A percentile compares a stretch with the other conserved stretches of the same genome.
Conservation (phyloP, 1,140 invertebrate genomes). For the Achroia grisella region DNA sequence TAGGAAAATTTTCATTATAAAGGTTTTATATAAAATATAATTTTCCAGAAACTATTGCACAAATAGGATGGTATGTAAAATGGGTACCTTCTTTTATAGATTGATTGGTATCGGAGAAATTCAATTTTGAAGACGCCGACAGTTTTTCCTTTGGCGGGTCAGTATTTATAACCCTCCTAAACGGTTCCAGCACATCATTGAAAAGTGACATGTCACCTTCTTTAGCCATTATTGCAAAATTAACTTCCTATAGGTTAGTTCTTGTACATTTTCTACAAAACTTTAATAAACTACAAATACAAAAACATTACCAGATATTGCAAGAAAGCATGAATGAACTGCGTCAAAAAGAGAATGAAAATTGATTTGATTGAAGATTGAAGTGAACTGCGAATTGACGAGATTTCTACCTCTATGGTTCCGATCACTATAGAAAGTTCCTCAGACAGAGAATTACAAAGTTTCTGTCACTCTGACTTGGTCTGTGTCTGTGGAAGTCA, state of each 20-base stretch:
- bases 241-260: not conserved
- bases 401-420: too few relatives aligned
- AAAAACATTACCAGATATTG: too few relatives aligned
- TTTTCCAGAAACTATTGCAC: too few relatives aligned
- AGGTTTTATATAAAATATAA: too few relatives aligned
- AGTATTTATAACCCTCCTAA: constrained; percentile 62
- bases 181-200: constrained; percentile 64
- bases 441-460: too few relatives aligned
- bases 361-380: too few relatives aligned
- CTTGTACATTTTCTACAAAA: not conserved
- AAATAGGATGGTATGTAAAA: not conserved
- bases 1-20: constrained; percentile 17
- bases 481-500: too few relatives aligned
- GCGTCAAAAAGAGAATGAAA: too few relatives aligned
- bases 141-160: constrained; percentile 61
- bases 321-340: too few relatives aligned
- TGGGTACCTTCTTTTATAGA: constrained; percentile 58
- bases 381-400: too few relatives aligned
- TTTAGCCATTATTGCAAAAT: constrained; percentile 47
- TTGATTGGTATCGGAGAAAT: constrained; percentile 64
- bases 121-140: constrained; percentile 53
- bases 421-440: too few relatives aligned
- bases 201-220: constrained; percentile 66
- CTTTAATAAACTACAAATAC: not conserved
- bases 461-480: too few relatives aligned